A percentile compares a stretch with the other conserved stretches of the same genome.
Conservation (phyloP, 2,888 invertebrate genomes). For the Hypolimnas misippus region DNA sequence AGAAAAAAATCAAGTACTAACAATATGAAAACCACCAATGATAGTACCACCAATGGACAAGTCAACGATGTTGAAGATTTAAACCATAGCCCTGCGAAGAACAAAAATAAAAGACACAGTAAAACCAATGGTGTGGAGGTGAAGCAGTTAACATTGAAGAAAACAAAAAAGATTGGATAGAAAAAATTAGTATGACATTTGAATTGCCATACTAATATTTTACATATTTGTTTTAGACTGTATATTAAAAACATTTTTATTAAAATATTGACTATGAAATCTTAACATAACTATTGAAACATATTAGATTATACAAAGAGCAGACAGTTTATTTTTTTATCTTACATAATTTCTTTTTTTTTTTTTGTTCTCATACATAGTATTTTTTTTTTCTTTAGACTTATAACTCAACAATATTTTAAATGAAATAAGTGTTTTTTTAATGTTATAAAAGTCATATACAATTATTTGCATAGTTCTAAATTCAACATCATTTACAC, state of each 20-base stretch:
- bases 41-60: conserved; percentile 46
- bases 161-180: conserved; percentile 59
- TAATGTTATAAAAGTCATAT: too few species aligned
- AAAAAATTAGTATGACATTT: not conserved
- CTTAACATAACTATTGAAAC: too few species aligned
- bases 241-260: not conserved
- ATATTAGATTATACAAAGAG: too few species aligned
- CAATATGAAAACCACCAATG: conserved; percentile 48
- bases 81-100: conserved; percentile 46
- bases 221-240: not conserved
- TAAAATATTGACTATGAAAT: not conserved
- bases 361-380: too few species aligned
- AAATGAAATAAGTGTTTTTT: too few species aligned
- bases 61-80: conserved; percentile 52
- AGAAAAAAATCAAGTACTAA: conserved; percentile 44
- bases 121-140: conserved; percentile 54
- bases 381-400: too few species aligned
- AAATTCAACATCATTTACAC: too few species aligned
- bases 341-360: too few species aligned
- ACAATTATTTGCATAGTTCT: too few species aligned
- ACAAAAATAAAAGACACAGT: conserved; percentile 58
- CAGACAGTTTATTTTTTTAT: too few species aligned
- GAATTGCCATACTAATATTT: not conserved
- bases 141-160: conserved; percentile 61
- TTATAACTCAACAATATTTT: too few species aligned